Evolutionary conservation across 1,140 invertebrate genomes (phyloP).

Genomic region (Globodera ellingtonae): DNA sequence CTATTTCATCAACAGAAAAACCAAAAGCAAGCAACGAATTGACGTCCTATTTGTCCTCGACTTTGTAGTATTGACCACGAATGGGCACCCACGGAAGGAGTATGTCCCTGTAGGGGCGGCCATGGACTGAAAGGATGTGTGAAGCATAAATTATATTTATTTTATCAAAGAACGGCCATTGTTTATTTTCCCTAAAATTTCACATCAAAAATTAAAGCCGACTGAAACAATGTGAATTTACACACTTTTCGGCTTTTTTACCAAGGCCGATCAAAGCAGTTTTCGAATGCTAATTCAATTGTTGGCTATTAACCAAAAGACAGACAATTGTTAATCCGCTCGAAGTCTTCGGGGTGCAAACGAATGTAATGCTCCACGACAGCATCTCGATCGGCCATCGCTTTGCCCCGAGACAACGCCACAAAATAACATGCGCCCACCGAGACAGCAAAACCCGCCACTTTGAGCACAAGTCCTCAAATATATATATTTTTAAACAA

Average conservation of each 20-base stretch:
- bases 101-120: slow-evolving; percentile 54
- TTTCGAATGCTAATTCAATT: background rate
- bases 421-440: background rate
- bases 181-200: too few species aligned
- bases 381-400: slow-evolving; percentile 42
- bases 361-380: slow-evolving; percentile 58
- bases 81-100: slow-evolving; percentile 59
- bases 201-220: too few species aligned
- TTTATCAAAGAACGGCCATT: too few species aligned
- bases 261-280: background rate
- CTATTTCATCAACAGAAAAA: too few species aligned
- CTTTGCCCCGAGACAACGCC: background rate
- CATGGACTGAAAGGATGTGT: slow-evolving; percentile 49
- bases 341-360: slow-evolving; percentile 61
- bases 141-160: slow-evolving; percentile 1
- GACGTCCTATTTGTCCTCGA: background rate
- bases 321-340: slow-evolving; percentile 54
- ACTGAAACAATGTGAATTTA: too few species aligned
- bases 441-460: background rate
- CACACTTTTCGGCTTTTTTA: too few species aligned
- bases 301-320: slow-evolving; percentile 17
- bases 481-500: background rate
- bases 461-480: background rate
- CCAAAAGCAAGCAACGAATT: too few species aligned
- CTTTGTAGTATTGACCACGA: slow-evolving; percentile 34